Evolutionary conservation across 2,888 invertebrate genomes (phyloP).

Genomic region (Ceramica pisi): DNA sequence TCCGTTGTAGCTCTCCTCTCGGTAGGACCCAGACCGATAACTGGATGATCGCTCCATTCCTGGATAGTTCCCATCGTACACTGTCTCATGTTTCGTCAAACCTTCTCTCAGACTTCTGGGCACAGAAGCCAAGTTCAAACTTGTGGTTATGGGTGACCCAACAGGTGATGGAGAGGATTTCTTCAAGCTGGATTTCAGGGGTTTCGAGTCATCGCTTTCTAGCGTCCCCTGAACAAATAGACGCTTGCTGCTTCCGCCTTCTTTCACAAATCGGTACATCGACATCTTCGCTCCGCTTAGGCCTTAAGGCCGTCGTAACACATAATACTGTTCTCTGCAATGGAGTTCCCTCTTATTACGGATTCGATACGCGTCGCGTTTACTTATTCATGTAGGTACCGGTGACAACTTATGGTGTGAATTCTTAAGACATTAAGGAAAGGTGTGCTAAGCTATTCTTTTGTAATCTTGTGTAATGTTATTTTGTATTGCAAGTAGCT

Average conservation of each 20-base stretch:
- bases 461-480: constrained; percentile 45
- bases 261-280: constrained; percentile 96
- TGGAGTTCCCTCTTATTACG: constrained; percentile 76
- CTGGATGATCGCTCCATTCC: constrained; percentile 86
- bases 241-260: constrained; percentile 91
- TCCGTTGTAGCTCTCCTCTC: constrained; percentile 87
- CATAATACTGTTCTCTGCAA: constrained; percentile 84
- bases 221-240: constrained; percentile 94
- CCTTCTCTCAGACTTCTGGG: constrained; percentile 90
- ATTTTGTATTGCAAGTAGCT: constrained; percentile 21
- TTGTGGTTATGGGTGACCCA: constrained; percentile 92
- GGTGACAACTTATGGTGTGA: constrained; percentile 71
- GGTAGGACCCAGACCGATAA: constrained; percentile 84
- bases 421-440: constrained; percentile 64
- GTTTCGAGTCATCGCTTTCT: constrained; percentile 91
- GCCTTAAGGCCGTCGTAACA: constrained; percentile 79
- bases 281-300: constrained; percentile 88
- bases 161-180: constrained; percentile 87
- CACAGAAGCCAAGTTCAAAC: constrained; percentile 90
- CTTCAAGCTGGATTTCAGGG: constrained; percentile 89
- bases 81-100: constrained; percentile 88
- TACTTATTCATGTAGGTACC: constrained; percentile 67
- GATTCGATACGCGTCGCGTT: constrained; percentile 83
- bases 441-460: constrained; percentile 60
- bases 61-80: constrained; percentile 88